A percentile compares a stretch with the other conserved stretches of the same genome.
Conservation (phyloP, 2,888 invertebrate species). For the Sepiola atlantica region DNA sequence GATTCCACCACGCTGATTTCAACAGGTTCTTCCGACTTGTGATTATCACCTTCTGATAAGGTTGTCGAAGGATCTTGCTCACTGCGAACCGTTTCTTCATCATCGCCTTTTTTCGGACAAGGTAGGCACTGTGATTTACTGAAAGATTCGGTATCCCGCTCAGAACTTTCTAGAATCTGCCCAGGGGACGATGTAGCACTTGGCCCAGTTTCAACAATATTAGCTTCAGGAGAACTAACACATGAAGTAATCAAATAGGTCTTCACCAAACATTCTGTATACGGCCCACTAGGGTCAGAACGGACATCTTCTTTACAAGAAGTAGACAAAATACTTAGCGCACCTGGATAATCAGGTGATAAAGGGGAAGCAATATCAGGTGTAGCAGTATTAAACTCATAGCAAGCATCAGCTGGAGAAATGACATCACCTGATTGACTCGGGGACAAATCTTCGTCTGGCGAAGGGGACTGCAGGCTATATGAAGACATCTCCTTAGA, state of each 20-base stretch:
- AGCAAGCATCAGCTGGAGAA: constrained; percentile 46
- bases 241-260: not conserved
- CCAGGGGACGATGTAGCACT: not conserved
- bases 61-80: not conserved
- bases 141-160: constrained; percentile 36
- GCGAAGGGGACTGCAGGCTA: constrained; percentile 16
- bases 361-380: constrained; percentile 44
- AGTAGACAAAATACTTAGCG: constrained; percentile 43
- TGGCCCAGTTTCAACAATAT: not conserved
- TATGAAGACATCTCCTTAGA: constrained; percentile 35
- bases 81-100: not conserved
- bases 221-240: not conserved
- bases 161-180: not conserved
- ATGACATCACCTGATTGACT: constrained; percentile 44
- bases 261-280: not conserved
- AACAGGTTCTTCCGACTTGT: not conserved
- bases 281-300: not conserved
- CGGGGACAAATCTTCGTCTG: constrained; percentile 38
- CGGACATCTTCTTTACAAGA: not conserved
- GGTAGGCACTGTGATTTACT: constrained; percentile 39
- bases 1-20: not conserved
- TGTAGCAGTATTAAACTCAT: constrained; percentile 46
- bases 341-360: constrained; percentile 40
- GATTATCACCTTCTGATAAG: not conserved
- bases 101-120: not conserved